Base-by-base conservation (phyloP, 2,797 vertebrate genomes). In the Mormyrus hasselquistii region DNA sequence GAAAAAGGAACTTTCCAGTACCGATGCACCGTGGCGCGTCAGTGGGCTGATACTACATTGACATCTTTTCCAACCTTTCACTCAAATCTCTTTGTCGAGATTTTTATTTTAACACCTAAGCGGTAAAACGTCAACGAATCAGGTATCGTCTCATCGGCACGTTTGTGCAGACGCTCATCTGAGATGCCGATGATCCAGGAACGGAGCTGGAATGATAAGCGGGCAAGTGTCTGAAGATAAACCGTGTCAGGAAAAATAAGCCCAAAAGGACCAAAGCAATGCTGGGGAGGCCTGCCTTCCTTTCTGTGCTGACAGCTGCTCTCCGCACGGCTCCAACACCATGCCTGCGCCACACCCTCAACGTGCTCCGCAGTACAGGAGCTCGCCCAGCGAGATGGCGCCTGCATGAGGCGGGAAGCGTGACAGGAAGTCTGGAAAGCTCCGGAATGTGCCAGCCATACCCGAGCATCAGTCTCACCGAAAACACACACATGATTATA, bases 401-500 rank as follows among this genome's bases (percentile, higher is more conserved):
- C 52, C 14, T 57, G 85, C 22, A 4, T 86, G 85, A 10, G 29
- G 85, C 29, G 14, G 52, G 50, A 41, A 38, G 25, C 10, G 0
- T 34, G 85, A 41, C 14, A 53, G 85, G 85, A 53, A 52, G 50
- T 52, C 50, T 86, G 84, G 84, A 19, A 86, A 19, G 29, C 49
- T 19, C 9, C 49, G 41, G 41, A 52, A n/a, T 7, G 47, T 14
- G 83, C 9, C 49, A 29, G n/a, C 49, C 44, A 7, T 12, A 19
- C 69, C 69, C 69, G 16, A 2, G 79, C 83, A 50, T 85, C 83
- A 16, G 34, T 85, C 44, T 85, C 34, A 44, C 73, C 41, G 7
- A 47, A 79, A 79, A 79, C 38, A 79, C 38, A 79, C 73, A 79
- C 38, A 9, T 79, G 73, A 79, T 79, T 79, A 79, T n/a, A 79